These are phyloP conservation scores for Aspidoscelis tigris DNA, from an alignment of 2,113 vertebrate species.

Conservation along the genomic window DNA sequence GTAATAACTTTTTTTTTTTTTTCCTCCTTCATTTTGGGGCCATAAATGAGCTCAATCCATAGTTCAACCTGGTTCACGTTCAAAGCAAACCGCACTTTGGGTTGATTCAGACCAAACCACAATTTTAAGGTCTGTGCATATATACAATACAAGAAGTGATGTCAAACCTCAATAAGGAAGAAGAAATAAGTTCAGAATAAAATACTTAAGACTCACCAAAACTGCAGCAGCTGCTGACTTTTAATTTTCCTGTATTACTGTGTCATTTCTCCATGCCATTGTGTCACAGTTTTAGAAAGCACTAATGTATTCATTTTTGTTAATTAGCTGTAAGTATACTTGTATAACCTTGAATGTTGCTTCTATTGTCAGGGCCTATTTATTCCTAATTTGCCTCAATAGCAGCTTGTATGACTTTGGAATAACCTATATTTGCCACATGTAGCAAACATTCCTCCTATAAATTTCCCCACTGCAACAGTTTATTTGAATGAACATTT, in stretches of 20 bases:
- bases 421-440: conserved; percentile 59
- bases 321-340: neutral
- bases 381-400: conserved; percentile 33
- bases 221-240: neutral
- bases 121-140: too few species aligned
- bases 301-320: conserved; percentile 25
- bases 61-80: too few species aligned
- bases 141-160: neutral
- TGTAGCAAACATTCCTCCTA: conserved; percentile 36
- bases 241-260: neutral
- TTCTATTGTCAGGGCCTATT: neutral
- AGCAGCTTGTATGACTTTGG: conserved; percentile 45
- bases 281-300: neutral
- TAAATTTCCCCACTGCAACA: conserved; percentile 45
- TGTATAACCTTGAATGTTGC: neutral
- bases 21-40: too few species aligned
- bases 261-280: neutral
- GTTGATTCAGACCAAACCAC: too few species aligned
- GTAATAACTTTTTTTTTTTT: too few species aligned
- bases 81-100: too few species aligned
- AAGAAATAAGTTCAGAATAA: neutral
- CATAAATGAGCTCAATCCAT: too few species aligned
- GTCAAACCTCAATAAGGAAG: neutral
- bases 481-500: conserved; percentile 53
- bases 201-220: neutral